Evolutionary conservation across 2,797 vertebrate species (phyloP), one percentile per base, ranked within the genome.

Genomic region (Corythornis leucogaster): DNA sequence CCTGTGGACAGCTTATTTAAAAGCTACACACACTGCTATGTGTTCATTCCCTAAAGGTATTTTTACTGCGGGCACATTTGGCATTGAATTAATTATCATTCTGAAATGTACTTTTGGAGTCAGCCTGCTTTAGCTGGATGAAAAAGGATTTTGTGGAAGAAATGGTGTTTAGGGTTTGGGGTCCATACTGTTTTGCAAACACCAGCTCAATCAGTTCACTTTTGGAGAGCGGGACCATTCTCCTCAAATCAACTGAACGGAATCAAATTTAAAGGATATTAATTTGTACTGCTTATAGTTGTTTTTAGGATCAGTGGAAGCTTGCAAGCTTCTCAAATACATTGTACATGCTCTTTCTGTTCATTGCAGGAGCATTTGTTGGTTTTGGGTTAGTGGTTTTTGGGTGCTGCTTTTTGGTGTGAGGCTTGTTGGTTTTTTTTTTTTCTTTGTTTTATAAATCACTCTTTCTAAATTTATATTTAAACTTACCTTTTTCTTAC

Each of bases 31-130:
- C 75, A 84, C 86, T 94, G 85, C 92, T 95, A 94, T 92, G 86
- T 92, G 94, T 94, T 95, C 93, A 57, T 94, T 95, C 94, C 95
- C 95, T 95, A 80, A 96, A 96, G 95, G 94, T 96, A 92, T 91
- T 96, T 96, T 94, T 96, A 94, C 94, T 93, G 88, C 88, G 95
- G 94, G 93, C 94, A 87, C 80, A 94, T 90, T 96, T 94, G 91
- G 87, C 87, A 87, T 87, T 94, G 93, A 93, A 96, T 95, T 95
- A 97, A 96, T 96, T 95, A 95, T 94, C 71, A 78, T 79, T 93
- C 79, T 80, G 53, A 96, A 94, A 95, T 90, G 89, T 94, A 76
- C 85, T 94, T 93, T 93, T 89, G 87, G 89, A 92, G 63, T 92
- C 83, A 84, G 70, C 35, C 83, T 92, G 74, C 84, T 94, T 96